A percentile compares a stretch with the other conserved stretches of the same genome.
phyloP scores from a whole-genome alignment of 1,140 invertebrate genomes.

The Paraescarpia echinospica region DNA sequence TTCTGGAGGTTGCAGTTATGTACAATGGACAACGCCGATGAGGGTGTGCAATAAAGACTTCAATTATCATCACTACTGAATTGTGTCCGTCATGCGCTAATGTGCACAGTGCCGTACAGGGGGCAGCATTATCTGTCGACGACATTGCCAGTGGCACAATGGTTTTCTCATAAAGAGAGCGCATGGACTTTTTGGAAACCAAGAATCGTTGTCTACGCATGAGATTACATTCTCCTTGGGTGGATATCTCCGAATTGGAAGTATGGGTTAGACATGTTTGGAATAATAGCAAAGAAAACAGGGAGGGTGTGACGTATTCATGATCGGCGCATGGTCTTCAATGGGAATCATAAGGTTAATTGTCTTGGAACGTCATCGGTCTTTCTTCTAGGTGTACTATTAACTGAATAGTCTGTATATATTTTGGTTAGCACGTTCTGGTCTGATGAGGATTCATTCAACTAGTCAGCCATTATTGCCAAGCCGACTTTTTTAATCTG shows the following conservation, averaged over 20 bases:
- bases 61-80: not conserved
- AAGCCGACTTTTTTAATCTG: too few relatives aligned
- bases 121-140: not conserved
- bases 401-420: too few relatives aligned
- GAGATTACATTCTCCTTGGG: not conserved
- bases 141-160: not conserved
- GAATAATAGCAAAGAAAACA: not conserved
- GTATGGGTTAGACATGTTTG: not conserved
- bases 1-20: not conserved
- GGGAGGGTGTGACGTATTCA: too few relatives aligned
- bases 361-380: too few relatives aligned
- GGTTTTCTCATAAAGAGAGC: not conserved
- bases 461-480: too few relatives aligned
- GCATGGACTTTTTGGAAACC: not conserved
- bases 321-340: too few relatives aligned
- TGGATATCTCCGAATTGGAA: not conserved
- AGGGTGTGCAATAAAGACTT: not conserved
- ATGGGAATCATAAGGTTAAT: too few relatives aligned
- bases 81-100: not conserved
- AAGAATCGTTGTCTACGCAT: not conserved
- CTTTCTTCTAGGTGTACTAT: too few relatives aligned
- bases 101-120: too few relatives aligned
- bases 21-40: not conserved
- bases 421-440: too few relatives aligned
- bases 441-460: too few relatives aligned